A percentile compares a stretch with the other conserved stretches of the same genome.
These are phyloP conservation scores for Lepidocyrtoides sp. DNA, from an alignment of 2,888 invertebrate genomes.

Conservation along the genomic window DNA sequence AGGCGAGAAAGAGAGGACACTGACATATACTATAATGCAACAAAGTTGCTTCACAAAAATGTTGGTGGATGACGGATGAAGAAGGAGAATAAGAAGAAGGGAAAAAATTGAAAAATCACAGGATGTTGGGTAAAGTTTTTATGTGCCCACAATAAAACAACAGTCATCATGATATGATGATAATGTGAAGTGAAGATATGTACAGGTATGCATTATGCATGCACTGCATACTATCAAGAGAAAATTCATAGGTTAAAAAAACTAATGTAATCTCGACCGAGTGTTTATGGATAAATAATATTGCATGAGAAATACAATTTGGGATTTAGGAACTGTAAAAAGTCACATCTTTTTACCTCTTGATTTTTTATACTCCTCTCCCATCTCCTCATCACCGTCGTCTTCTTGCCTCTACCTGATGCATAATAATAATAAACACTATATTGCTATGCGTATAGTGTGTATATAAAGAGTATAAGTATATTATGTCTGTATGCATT, in stretches of 20 bases:
- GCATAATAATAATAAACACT: neutral
- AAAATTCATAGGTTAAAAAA: neutral
- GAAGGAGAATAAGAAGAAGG: neutral
- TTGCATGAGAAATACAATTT: slow-evolving; percentile 73
- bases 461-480: neutral
- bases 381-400: neutral
- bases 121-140: slow-evolving; percentile 70
- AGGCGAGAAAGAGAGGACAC: slow-evolving; percentile 9
- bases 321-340: slow-evolving; percentile 46
- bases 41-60: neutral
- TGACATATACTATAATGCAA: slow-evolving; percentile 24
- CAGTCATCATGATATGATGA: slow-evolving; percentile 45
- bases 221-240: neutral
- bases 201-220: neutral
- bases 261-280: neutral
- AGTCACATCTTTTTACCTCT: slow-evolving; percentile 46
- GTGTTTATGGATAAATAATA: slow-evolving; percentile 54
- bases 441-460: neutral
- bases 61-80: neutral
- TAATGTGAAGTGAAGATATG: slow-evolving; percentile 48
- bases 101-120: slow-evolving; percentile 60
- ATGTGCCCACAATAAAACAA: slow-evolving; percentile 62
- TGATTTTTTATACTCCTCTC: neutral
- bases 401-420: neutral
- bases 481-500: neutral